These are phyloP conservation scores for Lathronympha strigana DNA, from an alignment of 2,888 invertebrate genomes.

Conservation along the genomic window DNA sequence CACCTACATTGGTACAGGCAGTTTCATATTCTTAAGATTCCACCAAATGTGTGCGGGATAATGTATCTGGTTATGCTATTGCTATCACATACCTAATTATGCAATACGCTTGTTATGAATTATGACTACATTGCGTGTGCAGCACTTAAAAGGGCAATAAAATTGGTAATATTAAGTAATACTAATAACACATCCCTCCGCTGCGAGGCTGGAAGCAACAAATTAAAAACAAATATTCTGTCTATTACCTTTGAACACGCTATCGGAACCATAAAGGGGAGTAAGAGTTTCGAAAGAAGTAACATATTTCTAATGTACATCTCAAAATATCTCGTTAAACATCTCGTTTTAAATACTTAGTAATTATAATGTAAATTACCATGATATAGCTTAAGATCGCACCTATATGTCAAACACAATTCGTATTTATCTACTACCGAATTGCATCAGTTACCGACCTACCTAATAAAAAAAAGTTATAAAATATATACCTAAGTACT, in stretches of 20 bases:
- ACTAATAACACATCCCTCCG: constrained; percentile 24
- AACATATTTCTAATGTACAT: too few relatives aligned
- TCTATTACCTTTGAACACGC: constrained; percentile 21
- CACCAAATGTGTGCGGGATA: background rate
- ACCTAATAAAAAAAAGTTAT: too few relatives aligned
- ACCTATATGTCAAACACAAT: too few relatives aligned
- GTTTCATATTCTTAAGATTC: background rate
- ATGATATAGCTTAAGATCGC: too few relatives aligned
- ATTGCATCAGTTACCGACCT: too few relatives aligned
- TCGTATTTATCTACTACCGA: too few relatives aligned
- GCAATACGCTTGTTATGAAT: constrained; percentile 5
- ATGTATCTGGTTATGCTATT: constrained; percentile 7
- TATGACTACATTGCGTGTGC: background rate
- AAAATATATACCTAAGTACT: too few relatives aligned
- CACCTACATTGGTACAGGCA: too few relatives aligned
- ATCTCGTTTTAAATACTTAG: too few relatives aligned
- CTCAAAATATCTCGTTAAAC: too few relatives aligned
- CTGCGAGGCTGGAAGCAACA: constrained; percentile 9
- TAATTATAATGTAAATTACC: too few relatives aligned
- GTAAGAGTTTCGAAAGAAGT: background rate
- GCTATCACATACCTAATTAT: background rate
- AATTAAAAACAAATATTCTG: constrained; percentile 25
- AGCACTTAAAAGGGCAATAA: background rate
- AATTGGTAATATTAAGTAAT: constrained; percentile 7
- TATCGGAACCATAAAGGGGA: constrained; percentile 4